Evolutionary conservation across 2,797 vertebrate species (phyloP).

Genomic region (Eutrigla gurnardus): DNA sequence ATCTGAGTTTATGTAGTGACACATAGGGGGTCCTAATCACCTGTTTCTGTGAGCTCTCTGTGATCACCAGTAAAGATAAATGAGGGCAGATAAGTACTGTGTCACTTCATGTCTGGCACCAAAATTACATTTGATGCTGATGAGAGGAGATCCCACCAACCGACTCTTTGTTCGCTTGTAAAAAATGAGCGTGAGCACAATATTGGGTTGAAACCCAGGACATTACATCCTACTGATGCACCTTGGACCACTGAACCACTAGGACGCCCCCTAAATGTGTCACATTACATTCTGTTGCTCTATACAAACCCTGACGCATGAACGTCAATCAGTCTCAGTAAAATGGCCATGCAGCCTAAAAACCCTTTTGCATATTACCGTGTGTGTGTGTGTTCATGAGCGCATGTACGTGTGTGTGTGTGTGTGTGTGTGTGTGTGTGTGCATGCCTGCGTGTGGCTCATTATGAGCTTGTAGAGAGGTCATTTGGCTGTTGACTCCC

Average conservation of each 20-base stretch:
- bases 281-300: constrained; percentile 13
- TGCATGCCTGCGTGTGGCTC: constrained; percentile 23
- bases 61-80: no score
- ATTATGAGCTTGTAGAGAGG: constrained; percentile 74
- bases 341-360: constrained; percentile 35
- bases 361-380: constrained; percentile 32
- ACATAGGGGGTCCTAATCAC: no score
- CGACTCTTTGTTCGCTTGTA: not conserved
- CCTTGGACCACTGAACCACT: not conserved
- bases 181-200: no score
- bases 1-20: no score
- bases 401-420: constrained; percentile 11
- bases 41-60: no score
- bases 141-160: not conserved
- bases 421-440: constrained; percentile 7
- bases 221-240: not conserved
- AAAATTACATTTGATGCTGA: not conserved
- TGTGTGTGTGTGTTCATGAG: constrained; percentile 22
- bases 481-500: constrained; percentile 79
- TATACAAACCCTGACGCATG: constrained; percentile 17
- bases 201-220: not conserved
- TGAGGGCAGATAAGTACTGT: no score
- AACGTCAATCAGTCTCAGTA: constrained; percentile 43
- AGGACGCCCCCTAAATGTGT: not conserved
- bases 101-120: not conserved